Evolutionary conservation across 2,797 vertebrate genomes (phyloP).

Genomic region (Cyprinella venusta): DNA sequence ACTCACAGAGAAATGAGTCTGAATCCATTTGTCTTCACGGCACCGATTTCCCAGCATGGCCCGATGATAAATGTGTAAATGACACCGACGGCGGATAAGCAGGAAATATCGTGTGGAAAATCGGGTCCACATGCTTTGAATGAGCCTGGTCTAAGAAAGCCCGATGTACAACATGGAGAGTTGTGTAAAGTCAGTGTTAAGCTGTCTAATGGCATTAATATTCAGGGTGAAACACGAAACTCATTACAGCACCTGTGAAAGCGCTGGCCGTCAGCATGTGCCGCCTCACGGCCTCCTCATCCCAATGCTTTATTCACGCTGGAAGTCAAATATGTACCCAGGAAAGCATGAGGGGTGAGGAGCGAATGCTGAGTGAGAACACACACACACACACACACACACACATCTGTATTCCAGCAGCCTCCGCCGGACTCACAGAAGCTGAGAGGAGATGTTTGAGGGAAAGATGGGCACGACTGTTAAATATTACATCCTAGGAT

Average conservation of each 20-base stretch:
- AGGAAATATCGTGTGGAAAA: slow-evolving; percentile 40
- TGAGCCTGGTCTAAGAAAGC: background rate
- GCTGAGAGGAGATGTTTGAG: slow-evolving; percentile 44
- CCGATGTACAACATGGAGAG: background rate
- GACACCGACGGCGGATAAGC: slow-evolving; percentile 50
- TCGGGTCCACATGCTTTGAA: slow-evolving; percentile 1
- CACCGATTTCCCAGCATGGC: slow-evolving; percentile 27
- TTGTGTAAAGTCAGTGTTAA: background rate
- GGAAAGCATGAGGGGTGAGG: slow-evolving; percentile 19
- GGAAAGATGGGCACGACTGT: slow-evolving; percentile 12
- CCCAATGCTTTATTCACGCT: slow-evolving; percentile 50
- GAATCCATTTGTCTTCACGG: slow-evolving; percentile 50
- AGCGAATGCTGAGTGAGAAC: slow-evolving; percentile 41
- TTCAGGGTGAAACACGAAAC: slow-evolving; percentile 19
- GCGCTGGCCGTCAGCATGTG: slow-evolving; percentile 24
- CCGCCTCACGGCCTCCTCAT: slow-evolving; percentile 2
- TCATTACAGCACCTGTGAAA: slow-evolving; percentile 5
- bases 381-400: background rate
- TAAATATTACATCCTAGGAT: slow-evolving; percentile 43
- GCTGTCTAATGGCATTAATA: slow-evolving; percentile 20
- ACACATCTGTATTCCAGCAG: slow-evolving; percentile 36
- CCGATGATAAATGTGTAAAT: slow-evolving; percentile 35
- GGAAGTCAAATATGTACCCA: slow-evolving; percentile 53
- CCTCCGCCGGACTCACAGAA: slow-evolving; percentile 5
- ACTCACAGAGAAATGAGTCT: slow-evolving; percentile 25